Evolutionary conservation across 2,888 invertebrate genomes (phyloP).

Genomic region (Lymantria dispar): DNA sequence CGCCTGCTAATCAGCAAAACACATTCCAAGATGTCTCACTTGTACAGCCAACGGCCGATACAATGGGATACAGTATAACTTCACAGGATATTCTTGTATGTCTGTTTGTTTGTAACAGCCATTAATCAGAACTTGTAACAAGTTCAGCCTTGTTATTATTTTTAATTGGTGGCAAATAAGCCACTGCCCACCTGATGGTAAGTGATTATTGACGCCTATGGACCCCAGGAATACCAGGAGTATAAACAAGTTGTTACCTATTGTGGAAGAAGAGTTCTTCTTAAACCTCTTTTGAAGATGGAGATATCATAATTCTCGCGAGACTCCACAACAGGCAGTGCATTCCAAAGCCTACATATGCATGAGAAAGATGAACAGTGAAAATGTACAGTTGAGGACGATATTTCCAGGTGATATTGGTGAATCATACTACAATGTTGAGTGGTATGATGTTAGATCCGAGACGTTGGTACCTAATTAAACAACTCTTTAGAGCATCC

Average conservation of each 20-base stretch:
- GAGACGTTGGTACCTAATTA: too few species aligned
- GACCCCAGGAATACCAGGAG: not conserved
- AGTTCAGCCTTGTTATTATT: not conserved
- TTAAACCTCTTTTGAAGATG: too few species aligned
- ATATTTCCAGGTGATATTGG: too few species aligned
- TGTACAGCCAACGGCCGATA: slow-evolving; percentile 44
- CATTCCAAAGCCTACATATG: too few species aligned
- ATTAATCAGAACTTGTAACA: not conserved
- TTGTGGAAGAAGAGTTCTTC: too few species aligned
- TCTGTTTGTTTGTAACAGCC: not conserved
- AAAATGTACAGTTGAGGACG: too few species aligned
- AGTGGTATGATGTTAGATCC: too few species aligned
- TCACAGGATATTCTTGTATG: slow-evolving; percentile 50
- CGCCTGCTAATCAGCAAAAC: slow-evolving; percentile 42
- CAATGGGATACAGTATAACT: slow-evolving; percentile 37
- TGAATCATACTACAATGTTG: too few species aligned
- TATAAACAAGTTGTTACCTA: not conserved
- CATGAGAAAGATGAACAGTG: too few species aligned
- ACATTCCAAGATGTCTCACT: slow-evolving; percentile 60
- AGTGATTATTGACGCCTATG: not conserved
- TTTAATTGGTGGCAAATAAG: not conserved
- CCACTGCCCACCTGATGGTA: not conserved
- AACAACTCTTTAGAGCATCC: too few species aligned
- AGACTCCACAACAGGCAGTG: too few species aligned
- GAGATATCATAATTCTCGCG: too few species aligned